Conservation (phyloP, 2,113 vertebrate genomes). For the Chamaea fasciata region DNA sequence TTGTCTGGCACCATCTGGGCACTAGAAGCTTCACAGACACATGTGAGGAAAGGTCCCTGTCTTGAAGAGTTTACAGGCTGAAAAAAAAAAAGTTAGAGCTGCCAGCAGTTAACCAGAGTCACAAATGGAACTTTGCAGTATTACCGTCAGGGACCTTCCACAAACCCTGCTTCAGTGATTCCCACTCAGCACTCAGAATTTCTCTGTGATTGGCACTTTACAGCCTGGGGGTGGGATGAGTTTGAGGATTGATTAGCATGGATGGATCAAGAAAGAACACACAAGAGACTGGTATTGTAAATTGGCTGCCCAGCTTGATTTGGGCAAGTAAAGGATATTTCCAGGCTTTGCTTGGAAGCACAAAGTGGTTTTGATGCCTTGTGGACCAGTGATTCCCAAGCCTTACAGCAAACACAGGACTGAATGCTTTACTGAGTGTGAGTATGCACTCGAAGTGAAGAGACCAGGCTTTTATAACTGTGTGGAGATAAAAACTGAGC, state of each 20-base stretch:
- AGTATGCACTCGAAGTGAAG: background rate
- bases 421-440: background rate
- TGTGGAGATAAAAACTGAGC: background rate
- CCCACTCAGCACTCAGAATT: background rate
- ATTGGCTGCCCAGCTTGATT: background rate
- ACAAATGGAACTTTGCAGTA: background rate
- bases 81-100: background rate
- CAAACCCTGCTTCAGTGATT: background rate
- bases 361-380: background rate
- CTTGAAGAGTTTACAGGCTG: background rate
- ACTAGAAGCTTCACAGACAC: slow-evolving; percentile 7
- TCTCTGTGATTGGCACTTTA: background rate
- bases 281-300: background rate
- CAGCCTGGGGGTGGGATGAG: background rate
- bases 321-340: background rate
- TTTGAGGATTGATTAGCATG: fast-evolving
- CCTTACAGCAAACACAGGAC: background rate
- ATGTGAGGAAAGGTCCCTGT: slow-evolving; percentile 11
- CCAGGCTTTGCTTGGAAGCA: background rate
- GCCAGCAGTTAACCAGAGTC: background rate
- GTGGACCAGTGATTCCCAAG: background rate
- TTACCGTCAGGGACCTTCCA: background rate
- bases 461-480: background rate
- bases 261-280: background rate
- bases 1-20: slow-evolving; percentile 43